Evolutionary conservation across 2,113 vertebrate species (phyloP).

Genomic region (Hemiscyllium ocellatum): DNA sequence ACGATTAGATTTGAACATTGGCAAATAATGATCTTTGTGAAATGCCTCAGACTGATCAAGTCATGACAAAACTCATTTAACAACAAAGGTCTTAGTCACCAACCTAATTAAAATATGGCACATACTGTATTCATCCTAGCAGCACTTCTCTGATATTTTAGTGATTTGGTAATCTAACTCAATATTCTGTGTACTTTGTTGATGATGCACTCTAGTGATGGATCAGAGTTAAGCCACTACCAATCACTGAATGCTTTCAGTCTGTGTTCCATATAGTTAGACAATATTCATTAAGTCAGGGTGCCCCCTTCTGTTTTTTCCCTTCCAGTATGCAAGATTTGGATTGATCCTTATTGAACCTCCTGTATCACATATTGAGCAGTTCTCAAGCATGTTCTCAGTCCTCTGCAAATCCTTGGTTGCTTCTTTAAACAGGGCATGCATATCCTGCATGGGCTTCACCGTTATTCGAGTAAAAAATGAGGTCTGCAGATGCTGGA

Average conservation of each 20-base stretch:
- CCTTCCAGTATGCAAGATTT: background rate
- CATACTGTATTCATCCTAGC: background rate
- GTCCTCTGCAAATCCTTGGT: background rate
- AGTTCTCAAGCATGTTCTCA: background rate
- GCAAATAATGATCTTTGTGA: background rate
- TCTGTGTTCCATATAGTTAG: background rate
- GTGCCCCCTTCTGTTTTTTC: background rate
- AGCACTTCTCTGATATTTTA: background rate
- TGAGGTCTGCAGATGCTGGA: too few relatives aligned
- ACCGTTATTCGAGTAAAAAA: background rate
- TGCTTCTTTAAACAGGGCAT: background rate
- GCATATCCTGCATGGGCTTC: background rate
- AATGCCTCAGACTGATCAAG: background rate
- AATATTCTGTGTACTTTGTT: background rate
- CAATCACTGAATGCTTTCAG: background rate
- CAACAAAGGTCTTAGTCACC: too few relatives aligned
- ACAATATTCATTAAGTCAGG: background rate
- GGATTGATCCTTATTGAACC: background rate
- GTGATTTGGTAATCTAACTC: background rate
- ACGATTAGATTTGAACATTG: background rate
- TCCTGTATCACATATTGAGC: background rate
- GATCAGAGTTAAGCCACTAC: background rate
- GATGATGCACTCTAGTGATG: background rate
- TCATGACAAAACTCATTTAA: background rate
- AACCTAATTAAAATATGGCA: background rate